Base-by-base conservation (phyloP, 2,113 vertebrate species). In the Pomatorhinus ruficollis region DNA sequence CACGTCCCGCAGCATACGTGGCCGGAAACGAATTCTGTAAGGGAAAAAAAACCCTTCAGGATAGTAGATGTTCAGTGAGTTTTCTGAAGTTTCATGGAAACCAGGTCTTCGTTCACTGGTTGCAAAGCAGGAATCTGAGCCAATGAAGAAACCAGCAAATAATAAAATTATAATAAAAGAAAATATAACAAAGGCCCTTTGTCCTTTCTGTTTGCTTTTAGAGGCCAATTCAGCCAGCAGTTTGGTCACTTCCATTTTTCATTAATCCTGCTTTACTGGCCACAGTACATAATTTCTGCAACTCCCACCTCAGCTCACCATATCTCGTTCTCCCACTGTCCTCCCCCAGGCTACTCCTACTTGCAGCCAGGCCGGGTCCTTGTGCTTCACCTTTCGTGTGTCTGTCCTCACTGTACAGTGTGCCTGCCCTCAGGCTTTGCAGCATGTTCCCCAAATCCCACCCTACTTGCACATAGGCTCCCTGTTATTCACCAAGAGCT, bases 1-100 rank as follows among this genome's bases (percentile, higher is more conserved):
- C 71, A 99, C 98, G 0, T 99, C 98, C 66, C 97, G 97, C 92
- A 99, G 97, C 77, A 99, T 97, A 6, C 98, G 98, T 70, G 99
- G 99, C 49, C 98, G 98, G 84, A 99, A 98, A 35, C 60, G 98
- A 90, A 99, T 98, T 96, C 99, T 99, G 96, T 47, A 47, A 54
- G 35, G 60, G n/a, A 84, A 64, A 63, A 49, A 90, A 30, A 22
- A 2, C 10, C 30, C 27, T 65, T 93, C 75, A 83, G 35, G 10
- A 45, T 15, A 11, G 53, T 7, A 72, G 42, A 15, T 74, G 25
- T 61, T 52, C 14, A 10, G 12, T 54, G 54, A 42, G 9, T 74
- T 93, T 86, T 59, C 19, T 44, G 39, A 77, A 66, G 33, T 66
- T 85, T 53, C 31, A 33, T 44, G 39, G 18, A 87, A 85, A 61